Evolutionary conservation across 1,140 invertebrate genomes (phyloP), one percentile per base, ranked within the genome.

Genomic region (Solenopsis fugax): DNA sequence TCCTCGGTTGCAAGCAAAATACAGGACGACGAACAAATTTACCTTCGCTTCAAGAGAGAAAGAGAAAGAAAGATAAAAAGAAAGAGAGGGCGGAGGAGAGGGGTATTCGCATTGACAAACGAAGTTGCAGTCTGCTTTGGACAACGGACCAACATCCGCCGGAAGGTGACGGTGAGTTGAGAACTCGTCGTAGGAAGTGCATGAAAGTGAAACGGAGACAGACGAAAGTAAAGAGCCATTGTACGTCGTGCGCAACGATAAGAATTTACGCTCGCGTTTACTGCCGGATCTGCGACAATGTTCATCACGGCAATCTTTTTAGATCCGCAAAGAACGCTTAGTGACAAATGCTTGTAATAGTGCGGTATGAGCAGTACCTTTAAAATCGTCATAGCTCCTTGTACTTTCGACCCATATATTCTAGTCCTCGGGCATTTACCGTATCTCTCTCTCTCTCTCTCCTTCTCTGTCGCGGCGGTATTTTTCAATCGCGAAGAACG

Each of bases 1-100:
- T 67, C 48, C 64, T 62, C 67, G 65, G 24, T 45, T 48, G n/a
- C 18, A 37, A 58, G 85, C 71, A 48, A 88, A 81, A 87, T 81
- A 72, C n/a, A 64, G 72, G 18, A 41, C 41, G 81, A 85, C 41
- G 81, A 65, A 75, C 69, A 72, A 73, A 75, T 60, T 73, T 75
- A 12, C 81, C 7, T 24, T n/a, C 34, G 65, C 29, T 24, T 41
- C n/a, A 10, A 16, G 37, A 29, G 34, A 21, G 13, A 69, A 1
- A 52, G 54, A 58, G 54, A 21, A 4, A 5, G 34, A 4, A 5
- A 7, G 18, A 3, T 3, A 52, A 18, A 18, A 4, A 13, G 1
- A 48, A 18, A 41, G 13, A 37, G 16, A 65, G 45, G 21, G 18
- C 16, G 34, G 24, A 4, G 4, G 24, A 78, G n/a, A 24, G 34